These are phyloP conservation scores for Eubasilissa splendida DNA, from an alignment of 2,888 invertebrate species.

Conservation along the genomic window DNA sequence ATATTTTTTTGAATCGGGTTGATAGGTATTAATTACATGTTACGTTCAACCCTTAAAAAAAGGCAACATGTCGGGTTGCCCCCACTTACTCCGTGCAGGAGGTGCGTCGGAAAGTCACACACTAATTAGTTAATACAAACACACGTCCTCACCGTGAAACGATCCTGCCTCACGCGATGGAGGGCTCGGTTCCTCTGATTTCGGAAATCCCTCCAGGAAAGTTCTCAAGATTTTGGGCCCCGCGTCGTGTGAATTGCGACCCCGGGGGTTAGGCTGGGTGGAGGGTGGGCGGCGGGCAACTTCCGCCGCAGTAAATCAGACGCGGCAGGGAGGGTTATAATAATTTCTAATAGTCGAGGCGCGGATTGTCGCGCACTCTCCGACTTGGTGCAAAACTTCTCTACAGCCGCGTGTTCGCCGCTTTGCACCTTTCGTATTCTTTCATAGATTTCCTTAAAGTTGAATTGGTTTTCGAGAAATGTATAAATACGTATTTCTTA, in stretches of 20 bases:
- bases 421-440: conserved; percentile 18
- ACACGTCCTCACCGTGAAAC: conserved; percentile 25
- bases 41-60: too few relatives aligned
- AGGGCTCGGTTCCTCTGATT: conserved; percentile 19
- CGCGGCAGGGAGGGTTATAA: conserved; percentile 48
- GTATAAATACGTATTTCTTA: too few relatives aligned
- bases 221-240: conserved; percentile 42
- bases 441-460: too few relatives aligned
- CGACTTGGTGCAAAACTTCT: conserved; percentile 12
- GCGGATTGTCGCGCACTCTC: conserved; percentile 50
- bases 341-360: conserved; percentile 54
- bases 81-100: too few relatives aligned
- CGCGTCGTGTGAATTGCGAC: conserved; percentile 39
- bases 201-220: conserved; percentile 38
- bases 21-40: too few relatives aligned
- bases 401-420: conserved; percentile 24
- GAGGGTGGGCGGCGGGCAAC: conserved; percentile 23
- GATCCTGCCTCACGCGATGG: conserved; percentile 20
- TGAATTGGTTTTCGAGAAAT: too few relatives aligned
- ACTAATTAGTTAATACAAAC: conserved; percentile 33
- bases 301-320: conserved; percentile 55
- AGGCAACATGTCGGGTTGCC: too few relatives aligned
- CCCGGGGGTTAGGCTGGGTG: conserved; percentile 20
- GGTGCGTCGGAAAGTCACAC: conserved; percentile 6
- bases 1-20: too few relatives aligned